These are phyloP conservation scores for Polydrusus pterygomalis DNA, from an alignment of 2,888 invertebrate genomes.

Conservation along the genomic window DNA sequence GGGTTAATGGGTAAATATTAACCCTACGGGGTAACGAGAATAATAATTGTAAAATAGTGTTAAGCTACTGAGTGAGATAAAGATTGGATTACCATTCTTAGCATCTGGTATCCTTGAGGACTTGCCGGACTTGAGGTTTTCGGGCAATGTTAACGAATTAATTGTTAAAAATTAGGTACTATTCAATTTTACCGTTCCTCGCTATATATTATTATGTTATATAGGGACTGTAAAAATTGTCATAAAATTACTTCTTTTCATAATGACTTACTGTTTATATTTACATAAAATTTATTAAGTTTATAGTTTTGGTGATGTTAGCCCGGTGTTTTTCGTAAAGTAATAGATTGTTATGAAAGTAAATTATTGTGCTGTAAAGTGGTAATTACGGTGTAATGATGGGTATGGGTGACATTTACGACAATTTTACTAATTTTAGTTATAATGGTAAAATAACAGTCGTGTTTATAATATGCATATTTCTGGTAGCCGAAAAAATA, in stretches of 20 bases:
- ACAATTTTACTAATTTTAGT: background rate
- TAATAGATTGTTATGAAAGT: constrained; percentile 18
- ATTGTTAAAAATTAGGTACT: no score
- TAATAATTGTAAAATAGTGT: constrained; percentile 24
- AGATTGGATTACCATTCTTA: background rate
- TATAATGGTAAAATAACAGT: no score
- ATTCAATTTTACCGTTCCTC: no score
- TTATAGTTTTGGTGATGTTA: constrained; percentile 11
- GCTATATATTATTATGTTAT: background rate
- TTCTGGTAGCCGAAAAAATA: no score
- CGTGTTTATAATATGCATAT: no score
- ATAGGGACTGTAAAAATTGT: constrained; percentile 35
- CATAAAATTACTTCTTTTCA: constrained; percentile 21
- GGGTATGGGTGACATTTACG: constrained; percentile 2
- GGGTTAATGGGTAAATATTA: constrained; percentile 26
- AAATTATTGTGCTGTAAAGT: background rate
- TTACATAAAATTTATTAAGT: constrained; percentile 32
- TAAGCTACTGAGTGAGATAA: background rate
- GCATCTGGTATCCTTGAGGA: no score
- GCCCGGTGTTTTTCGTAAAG: background rate
- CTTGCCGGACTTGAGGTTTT: no score
- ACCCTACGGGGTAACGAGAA: constrained; percentile 12
- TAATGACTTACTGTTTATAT: constrained; percentile 24
- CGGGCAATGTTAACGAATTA: no score
- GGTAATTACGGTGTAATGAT: background rate